Evolutionary conservation across 2,797 vertebrate species (phyloP).

Genomic region (Rhinogobio ventralis): DNA sequence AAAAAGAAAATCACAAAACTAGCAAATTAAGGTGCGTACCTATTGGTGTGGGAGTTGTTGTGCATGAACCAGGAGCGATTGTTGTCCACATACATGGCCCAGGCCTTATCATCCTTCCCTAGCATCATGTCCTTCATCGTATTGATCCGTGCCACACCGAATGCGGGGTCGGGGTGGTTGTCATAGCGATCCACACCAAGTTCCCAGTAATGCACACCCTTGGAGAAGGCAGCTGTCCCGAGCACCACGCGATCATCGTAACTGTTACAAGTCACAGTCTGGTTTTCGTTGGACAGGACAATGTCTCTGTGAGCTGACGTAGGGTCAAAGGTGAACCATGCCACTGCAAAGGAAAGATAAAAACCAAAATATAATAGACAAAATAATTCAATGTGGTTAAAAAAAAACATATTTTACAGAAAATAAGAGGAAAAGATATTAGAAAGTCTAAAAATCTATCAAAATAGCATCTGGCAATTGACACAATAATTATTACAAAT

Average conservation of each 20-base stretch:
- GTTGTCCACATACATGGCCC: slow-evolving; percentile 97
- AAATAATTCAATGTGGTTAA: not conserved
- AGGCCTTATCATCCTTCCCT: slow-evolving; percentile 91
- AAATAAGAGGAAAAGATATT: not conserved
- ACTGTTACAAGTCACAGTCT: slow-evolving; percentile 93
- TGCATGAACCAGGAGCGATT: slow-evolving; percentile 95
- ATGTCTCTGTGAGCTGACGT: slow-evolving; percentile 95
- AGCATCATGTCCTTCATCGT: slow-evolving; percentile 95
- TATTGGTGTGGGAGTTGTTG: slow-evolving; percentile 89
- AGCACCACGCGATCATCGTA: slow-evolving; percentile 97
- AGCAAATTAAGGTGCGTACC: slow-evolving; percentile 70
- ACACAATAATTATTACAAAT: too few relatives aligned
- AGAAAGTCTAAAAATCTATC: not conserved
- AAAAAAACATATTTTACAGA: not conserved
- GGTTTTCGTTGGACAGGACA: slow-evolving; percentile 93
- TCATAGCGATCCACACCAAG: slow-evolving; percentile 93
- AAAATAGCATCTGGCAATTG: not conserved
- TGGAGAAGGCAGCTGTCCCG: slow-evolving; percentile 95
- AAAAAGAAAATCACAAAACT: not conserved
- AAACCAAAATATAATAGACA: not conserved
- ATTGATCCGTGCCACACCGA: slow-evolving; percentile 93
- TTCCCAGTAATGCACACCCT: slow-evolving; percentile 97
- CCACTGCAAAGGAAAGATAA: slow-evolving; percentile 79
- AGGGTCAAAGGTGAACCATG: slow-evolving; percentile 97
- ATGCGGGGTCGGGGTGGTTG: slow-evolving; percentile 97